These are phyloP conservation scores for Rhizoglyphus robini DNA, from an alignment of 1,140 invertebrate species.

Conservation along the genomic window DNA sequence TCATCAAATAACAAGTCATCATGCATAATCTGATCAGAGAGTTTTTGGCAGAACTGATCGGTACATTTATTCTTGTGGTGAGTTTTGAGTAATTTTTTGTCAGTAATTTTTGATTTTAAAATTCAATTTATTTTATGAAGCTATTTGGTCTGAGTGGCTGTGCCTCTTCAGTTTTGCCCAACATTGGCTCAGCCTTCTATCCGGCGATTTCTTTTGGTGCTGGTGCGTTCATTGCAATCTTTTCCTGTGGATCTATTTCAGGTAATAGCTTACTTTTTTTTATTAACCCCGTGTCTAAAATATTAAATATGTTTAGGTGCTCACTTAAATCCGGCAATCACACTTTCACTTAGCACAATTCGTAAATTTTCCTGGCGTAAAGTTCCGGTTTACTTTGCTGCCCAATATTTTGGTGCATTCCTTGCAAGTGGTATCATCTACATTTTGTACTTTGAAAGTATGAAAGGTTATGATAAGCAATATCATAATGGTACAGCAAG, in stretches of 20 bases:
- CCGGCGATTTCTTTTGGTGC: constrained; percentile 6
- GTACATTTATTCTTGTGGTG: constrained; percentile 40
- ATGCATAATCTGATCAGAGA: constrained; percentile 30
- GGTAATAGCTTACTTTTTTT: not conserved
- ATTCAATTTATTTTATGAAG: too few relatives aligned
- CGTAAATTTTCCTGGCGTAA: constrained; percentile 36
- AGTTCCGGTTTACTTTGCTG: constrained; percentile 38
- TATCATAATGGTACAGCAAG: too few relatives aligned
- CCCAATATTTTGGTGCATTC: constrained; percentile 40
- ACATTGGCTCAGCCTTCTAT: not conserved
- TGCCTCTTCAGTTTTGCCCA: constrained; percentile 2
- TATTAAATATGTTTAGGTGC: constrained; percentile 30
- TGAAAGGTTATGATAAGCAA: constrained; percentile 38
- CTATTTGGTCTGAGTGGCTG: constrained; percentile 8
- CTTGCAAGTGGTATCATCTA: constrained; percentile 24
- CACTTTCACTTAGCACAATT: constrained; percentile 36
- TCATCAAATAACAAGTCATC: too few relatives aligned
- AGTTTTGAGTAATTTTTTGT: too few relatives aligned
- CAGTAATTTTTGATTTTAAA: too few relatives aligned
- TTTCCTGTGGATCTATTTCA: constrained; percentile 13
- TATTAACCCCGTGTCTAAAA: too few relatives aligned
- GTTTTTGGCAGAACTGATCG: constrained; percentile 37
- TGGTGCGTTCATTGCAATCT: not conserved
- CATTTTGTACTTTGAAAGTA: constrained; percentile 32
- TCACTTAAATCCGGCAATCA: constrained; percentile 45